These are phyloP conservation scores for Rhagologus leucostigma DNA, from an alignment of 2,113 vertebrate genomes.

Conservation along the genomic window DNA sequence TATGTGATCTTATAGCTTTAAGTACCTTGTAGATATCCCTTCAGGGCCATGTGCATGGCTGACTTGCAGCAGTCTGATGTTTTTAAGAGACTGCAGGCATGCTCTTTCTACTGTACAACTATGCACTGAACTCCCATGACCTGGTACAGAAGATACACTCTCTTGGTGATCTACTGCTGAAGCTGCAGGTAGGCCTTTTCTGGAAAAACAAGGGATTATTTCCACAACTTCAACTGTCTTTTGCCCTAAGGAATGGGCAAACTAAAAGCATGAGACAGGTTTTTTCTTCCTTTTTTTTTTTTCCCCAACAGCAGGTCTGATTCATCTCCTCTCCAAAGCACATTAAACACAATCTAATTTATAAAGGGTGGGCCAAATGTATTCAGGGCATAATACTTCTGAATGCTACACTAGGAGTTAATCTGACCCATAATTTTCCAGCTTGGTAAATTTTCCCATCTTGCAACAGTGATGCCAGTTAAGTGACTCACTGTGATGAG, in stretches of 20 bases:
- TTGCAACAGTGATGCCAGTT: slow-evolving; percentile 60
- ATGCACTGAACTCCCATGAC: slow-evolving; percentile 65
- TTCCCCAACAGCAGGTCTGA: background rate
- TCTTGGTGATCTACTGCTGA: slow-evolving; percentile 50
- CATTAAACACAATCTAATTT: slow-evolving; percentile 55
- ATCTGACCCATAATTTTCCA: slow-evolving; percentile 67
- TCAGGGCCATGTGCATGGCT: slow-evolving; percentile 51
- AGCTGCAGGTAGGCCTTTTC: slow-evolving; percentile 53
- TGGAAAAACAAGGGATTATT: slow-evolving; percentile 56
- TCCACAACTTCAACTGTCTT: slow-evolving; percentile 49
- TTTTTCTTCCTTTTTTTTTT: background rate
- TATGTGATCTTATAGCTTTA: slow-evolving; percentile 15
- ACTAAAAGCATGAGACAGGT: slow-evolving; percentile 39
- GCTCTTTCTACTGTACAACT: slow-evolving; percentile 61
- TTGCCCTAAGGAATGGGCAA: slow-evolving; percentile 58
- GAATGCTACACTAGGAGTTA: slow-evolving; percentile 56
- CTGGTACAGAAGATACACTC: slow-evolving; percentile 49
- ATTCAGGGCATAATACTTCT: slow-evolving; percentile 61
- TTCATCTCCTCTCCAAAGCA: slow-evolving; percentile 49
- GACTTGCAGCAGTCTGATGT: slow-evolving; percentile 57
- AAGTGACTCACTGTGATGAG: slow-evolving; percentile 64
- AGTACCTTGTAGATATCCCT: slow-evolving; percentile 42
- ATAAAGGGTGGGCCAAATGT: slow-evolving; percentile 60
- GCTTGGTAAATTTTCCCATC: slow-evolving; percentile 64
- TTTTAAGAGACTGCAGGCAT: slow-evolving; percentile 56